phyloP scores from a whole-genome alignment of 2,113 vertebrate genomes.

The Gila orcuttii region DNA sequence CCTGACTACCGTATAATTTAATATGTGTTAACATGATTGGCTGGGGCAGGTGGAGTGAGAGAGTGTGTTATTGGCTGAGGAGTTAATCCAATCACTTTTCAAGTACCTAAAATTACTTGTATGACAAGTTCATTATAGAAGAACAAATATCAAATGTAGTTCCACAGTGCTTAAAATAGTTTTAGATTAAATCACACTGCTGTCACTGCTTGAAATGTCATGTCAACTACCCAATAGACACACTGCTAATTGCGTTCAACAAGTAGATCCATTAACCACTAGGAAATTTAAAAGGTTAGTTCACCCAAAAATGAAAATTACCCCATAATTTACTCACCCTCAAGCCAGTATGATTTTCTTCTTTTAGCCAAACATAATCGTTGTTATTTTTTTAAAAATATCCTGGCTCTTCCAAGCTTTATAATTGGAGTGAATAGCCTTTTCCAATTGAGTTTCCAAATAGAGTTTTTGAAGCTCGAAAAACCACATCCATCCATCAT shows the following conservation, averaged over 20 bases:
- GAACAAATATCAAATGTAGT: not conserved
- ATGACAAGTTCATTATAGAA: not conserved
- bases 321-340: no score
- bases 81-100: not conserved
- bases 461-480: no score
- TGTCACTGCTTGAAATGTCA: not conserved
- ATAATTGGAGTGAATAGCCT: no score
- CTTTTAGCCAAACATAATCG: no score
- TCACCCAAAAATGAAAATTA: no score
- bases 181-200: not conserved
- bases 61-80: conserved; percentile 4
- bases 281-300: no score
- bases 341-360: no score
- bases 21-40: not conserved
- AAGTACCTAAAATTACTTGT: not conserved
- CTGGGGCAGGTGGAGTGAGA: not conserved
- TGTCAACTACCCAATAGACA: not conserved
- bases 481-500: no score
- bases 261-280: no score
- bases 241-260: not conserved
- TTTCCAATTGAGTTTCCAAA: no score
- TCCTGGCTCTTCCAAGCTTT: no score
- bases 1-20: not conserved
- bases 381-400: no score
- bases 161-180: not conserved